Percentiles rank a stretch among this genome's conserved stretches.
Evolutionary conservation across 2,113 vertebrate genomes (phyloP).

Genomic region (Ceyx cyanopectus): DNA sequence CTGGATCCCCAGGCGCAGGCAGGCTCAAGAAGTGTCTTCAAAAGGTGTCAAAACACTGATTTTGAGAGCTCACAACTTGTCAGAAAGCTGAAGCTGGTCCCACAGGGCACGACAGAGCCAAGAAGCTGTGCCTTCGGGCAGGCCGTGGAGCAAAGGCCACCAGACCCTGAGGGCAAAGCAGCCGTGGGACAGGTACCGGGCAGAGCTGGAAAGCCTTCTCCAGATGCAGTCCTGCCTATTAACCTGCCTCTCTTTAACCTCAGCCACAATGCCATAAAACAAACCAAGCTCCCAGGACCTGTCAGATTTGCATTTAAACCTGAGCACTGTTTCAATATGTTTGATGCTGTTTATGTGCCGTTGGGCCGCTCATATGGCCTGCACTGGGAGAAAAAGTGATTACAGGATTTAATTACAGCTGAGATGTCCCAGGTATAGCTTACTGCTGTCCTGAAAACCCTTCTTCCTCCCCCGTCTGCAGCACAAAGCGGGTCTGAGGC

Average conservation of each 20-base stretch:
- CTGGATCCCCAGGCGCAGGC: background rate
- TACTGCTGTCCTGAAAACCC: conserved; percentile 32
- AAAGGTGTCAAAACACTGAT: background rate
- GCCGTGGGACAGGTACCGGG: background rate
- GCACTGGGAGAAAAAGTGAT: background rate
- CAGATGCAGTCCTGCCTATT: background rate
- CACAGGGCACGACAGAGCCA: fast-evolving
- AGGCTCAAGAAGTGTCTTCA: background rate
- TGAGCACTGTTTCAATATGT: background rate
- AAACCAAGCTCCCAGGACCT: background rate
- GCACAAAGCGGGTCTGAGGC: conserved; percentile 55
- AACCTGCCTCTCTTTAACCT: background rate
- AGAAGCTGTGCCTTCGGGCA: background rate
- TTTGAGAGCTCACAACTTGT: background rate
- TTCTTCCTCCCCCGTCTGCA: conserved; percentile 23
- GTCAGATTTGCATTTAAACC: background rate
- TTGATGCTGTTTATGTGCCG: background rate
- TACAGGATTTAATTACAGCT: conserved; percentile 35
- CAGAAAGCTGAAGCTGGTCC: background rate
- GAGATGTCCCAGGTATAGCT: conserved; percentile 15
- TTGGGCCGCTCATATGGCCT: background rate
- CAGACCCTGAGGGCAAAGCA: background rate
- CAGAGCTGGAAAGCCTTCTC: background rate
- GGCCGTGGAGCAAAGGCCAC: fast-evolving
- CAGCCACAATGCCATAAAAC: background rate